phyloP scores from a whole-genome alignment of 2,797 vertebrate species.

The Sternarchorhynchus goeldii region DNA sequence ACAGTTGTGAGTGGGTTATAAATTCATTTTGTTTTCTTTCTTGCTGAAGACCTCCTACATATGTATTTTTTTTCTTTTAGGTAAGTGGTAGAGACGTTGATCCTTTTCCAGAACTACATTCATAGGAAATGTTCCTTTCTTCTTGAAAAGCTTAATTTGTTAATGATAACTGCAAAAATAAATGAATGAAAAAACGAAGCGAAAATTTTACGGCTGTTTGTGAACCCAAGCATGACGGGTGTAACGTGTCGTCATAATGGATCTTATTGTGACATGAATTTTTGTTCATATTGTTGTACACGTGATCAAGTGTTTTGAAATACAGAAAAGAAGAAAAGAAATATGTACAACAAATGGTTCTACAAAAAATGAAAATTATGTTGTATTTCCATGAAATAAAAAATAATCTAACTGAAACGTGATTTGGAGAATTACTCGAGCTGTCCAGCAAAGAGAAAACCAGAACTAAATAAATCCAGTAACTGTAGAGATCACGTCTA shows the following conservation, averaged over 20 bases:
- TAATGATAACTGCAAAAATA: conserved; percentile 39
- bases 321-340: conserved; percentile 70
- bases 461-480: too few relatives aligned
- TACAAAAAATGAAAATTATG: conserved; percentile 75
- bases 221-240: conserved; percentile 81
- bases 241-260: conserved; percentile 84
- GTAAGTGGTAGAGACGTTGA: conserved; percentile 65
- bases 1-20: conserved; percentile 47
- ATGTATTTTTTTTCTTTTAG: conserved; percentile 66
- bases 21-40: conserved; percentile 46
- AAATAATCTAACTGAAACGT: conserved; percentile 73
- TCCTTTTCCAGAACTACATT: conserved; percentile 73
- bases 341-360: conserved; percentile 78
- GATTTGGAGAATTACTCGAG: not conserved
- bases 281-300: conserved; percentile 85
- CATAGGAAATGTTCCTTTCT: conserved; percentile 69
- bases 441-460: not conserved
- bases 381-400: conserved; percentile 88
- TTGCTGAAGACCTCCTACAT: conserved; percentile 48
- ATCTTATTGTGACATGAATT: conserved; percentile 83
- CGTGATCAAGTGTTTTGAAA: conserved; percentile 82
- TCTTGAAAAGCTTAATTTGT: conserved; percentile 71
- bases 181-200: conserved; percentile 61
- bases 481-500: too few relatives aligned
- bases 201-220: conserved; percentile 68